Percentiles rank a stretch among this genome's conserved stretches.
Evolutionary conservation across 2,113 vertebrate genomes (phyloP).

Genomic region (Acanthochromis polyacanthus): DNA sequence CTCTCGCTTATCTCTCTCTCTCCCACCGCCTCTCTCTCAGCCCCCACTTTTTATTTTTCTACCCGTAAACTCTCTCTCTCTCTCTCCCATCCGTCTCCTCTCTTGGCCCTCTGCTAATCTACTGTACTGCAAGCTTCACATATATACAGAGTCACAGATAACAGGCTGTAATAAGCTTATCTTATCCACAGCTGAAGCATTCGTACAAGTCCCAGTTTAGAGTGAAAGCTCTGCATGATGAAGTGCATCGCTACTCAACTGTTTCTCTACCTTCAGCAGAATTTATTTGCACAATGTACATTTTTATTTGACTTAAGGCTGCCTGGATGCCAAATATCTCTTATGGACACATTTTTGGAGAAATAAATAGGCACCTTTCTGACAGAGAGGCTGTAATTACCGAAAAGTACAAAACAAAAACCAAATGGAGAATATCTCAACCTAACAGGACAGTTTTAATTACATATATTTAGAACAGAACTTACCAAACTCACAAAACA

Average conservation of each 20-base stretch:
- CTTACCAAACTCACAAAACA: too few relatives aligned
- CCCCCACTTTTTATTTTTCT: conserved; percentile 12
- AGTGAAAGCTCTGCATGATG: conserved; percentile 11
- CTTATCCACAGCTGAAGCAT: conserved; percentile 44
- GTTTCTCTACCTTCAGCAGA: conserved; percentile 34
- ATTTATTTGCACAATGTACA: conserved; percentile 39
- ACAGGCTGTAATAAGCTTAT: conserved; percentile 70
- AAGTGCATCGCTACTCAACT: conserved; percentile 12
- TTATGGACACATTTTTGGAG: neutral
- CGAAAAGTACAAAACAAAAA: too few relatives aligned
- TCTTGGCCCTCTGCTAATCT: conserved; percentile 54
- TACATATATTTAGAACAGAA: too few relatives aligned
- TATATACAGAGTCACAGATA: conserved; percentile 61
- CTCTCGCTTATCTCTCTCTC: conserved; percentile 35
- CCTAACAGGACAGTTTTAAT: too few relatives aligned
- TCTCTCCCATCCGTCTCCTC: conserved; percentile 26
- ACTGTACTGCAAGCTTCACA: conserved; percentile 53
- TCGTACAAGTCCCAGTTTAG: conserved; percentile 34
- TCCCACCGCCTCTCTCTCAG: conserved; percentile 32
- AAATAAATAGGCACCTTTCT: neutral
- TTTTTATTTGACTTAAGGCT: conserved; percentile 19
- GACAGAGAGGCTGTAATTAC: neutral
- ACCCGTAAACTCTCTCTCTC: conserved; percentile 18
- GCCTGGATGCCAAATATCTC: conserved; percentile 20
- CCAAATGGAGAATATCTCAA: too few relatives aligned